A percentile compares a stretch with the other conserved stretches of the same genome.
Evolutionary conservation across 1,140 invertebrate genomes (phyloP).

Genomic region (Babylonia areolata): DNA sequence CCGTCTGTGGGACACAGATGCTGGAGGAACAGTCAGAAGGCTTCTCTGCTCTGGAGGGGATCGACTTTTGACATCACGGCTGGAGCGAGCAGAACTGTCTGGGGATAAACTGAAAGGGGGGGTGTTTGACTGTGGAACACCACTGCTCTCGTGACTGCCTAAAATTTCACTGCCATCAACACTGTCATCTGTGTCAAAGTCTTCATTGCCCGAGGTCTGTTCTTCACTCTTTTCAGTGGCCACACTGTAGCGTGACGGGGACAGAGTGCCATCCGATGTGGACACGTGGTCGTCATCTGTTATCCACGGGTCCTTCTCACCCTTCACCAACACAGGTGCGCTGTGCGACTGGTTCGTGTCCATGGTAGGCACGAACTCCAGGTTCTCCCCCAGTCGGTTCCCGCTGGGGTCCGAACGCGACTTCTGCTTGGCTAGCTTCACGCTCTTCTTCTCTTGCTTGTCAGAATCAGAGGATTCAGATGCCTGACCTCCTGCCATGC

Average conservation of each 20-base stretch:
- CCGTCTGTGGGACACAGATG: conserved; percentile 27
- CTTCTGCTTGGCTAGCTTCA: conserved; percentile 69
- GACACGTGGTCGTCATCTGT: conserved; percentile 32
- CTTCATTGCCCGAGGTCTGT: conserved; percentile 43
- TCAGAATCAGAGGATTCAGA: conserved; percentile 36
- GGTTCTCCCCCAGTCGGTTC: conserved; percentile 53
- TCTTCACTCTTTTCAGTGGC: conserved; percentile 39
- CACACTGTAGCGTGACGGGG: conserved; percentile 27
- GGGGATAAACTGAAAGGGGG: conserved; percentile 39
- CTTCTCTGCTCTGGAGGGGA: conserved; percentile 42
- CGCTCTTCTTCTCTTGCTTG: conserved; percentile 47
- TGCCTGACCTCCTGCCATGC: conserved; percentile 44
- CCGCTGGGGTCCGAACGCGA: conserved; percentile 73
- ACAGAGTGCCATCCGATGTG: conserved; percentile 15
- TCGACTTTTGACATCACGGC: conserved; percentile 12
- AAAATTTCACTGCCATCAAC: background rate
- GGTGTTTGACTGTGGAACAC: background rate
- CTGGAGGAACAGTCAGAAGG: conserved; percentile 52
- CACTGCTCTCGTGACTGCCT: conserved; percentile 8
- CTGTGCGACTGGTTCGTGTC: conserved; percentile 53
- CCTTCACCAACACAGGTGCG: conserved; percentile 57
- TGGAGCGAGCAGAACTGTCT: conserved; percentile 47
- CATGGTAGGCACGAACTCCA: conserved; percentile 51
- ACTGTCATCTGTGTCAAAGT: conserved; percentile 28
- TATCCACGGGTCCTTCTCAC: conserved; percentile 35